Evolutionary conservation across 2,113 vertebrate species (phyloP), one percentile per base, ranked within the genome.

Genomic region (Tympanuchus pallidicinctus): DNA sequence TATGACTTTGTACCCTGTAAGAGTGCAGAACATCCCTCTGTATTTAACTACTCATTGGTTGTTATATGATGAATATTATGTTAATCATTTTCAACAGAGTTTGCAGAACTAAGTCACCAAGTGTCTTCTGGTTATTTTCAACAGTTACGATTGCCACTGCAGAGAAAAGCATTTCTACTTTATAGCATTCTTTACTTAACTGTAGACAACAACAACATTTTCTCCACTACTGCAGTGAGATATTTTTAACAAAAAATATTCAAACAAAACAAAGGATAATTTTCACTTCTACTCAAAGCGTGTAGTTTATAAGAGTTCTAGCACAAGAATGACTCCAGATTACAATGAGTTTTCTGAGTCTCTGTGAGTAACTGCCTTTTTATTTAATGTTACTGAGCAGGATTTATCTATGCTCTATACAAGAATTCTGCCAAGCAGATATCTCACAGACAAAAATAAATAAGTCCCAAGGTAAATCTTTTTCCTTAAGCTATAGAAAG

Each of bases 101-200:
- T 43, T 76, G 34, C 16, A 81, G 5, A 85, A 22, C 60, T 65
- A 10, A 13, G 54, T 81, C 50, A 84, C 25, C 60, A 75, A 71
- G 28, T 82, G 38, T 38, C 79, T 93, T 87, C 67, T 36, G 34
- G 25, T 69, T 89, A 92, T 85, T 83, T 77, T 70, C 74, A 79
- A 43, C 21, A 67, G 24, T 71, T 85, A 63, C 12, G 24, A 67
- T 36, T 75, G 38, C 45, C 84, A 88, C 20, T 59, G 45, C 4
- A 61, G 63, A 72, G 63, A 45, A 91, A 84, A 75, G 13, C 12
- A 18, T 76, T 60, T 54, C 14, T 28, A 52, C 19, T 88, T 64
- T 30, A 5, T 36, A 83, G 30, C 57, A 64, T 59, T 74, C 22
- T 30, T 89, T 45, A 56, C 25, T 71, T 27, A 88, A 88, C 21